Evolutionary conservation across 2,797 vertebrate genomes (phyloP), one percentile per base, ranked within the genome.

Genomic region (Champsocephalus esox): DNA sequence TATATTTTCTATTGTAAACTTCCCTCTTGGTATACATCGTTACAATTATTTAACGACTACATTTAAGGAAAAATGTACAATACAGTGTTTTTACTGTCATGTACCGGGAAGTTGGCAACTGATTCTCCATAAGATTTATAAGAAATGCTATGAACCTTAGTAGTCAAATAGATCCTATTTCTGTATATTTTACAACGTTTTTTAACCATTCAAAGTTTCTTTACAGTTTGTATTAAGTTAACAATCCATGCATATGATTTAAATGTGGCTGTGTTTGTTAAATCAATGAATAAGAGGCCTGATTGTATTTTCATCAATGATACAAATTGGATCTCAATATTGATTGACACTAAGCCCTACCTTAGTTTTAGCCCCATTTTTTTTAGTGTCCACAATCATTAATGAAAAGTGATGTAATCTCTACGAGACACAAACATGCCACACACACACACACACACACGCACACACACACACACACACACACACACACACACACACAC

Each of bases 381-480:
- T n/a, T 21, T 61, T 50, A 12, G 9, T 2, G 1, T 34, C 14
- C 28, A 46, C 14, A 38, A 14, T 68, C 28, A 65, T 32, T 44
- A 4, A 55, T 28, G 2, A 61, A 46, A 32, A 32, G 48, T 43
- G 12, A 50, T 58, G 5, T 34, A 6, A 34, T 56, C 69, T n/a
- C n/a, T 28, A 60, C 17, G 28, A 56, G 9, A 54, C 45, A 48
- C 49, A 9, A 9, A 55, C 52, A 55, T 55, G 13, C 3, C 24
- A 24, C 9, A 13, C 7, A 17, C 32, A 12, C 2, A 38, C n/a
- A 17, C 13, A 64, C 13, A 62, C 34, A 65, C 3, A 52, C 1
- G 12, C 48, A 65, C 46, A 51, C 46, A 68, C 41, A 41, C 41
- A 55, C 13, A 24, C 14, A 32, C 56, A 57, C 55, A 58, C 14